Percentiles rank a stretch among this genome's conserved stretches.
These are phyloP conservation scores for Heliothis virescens DNA, from an alignment of 1,140 invertebrate species.

Conservation along the genomic window DNA sequence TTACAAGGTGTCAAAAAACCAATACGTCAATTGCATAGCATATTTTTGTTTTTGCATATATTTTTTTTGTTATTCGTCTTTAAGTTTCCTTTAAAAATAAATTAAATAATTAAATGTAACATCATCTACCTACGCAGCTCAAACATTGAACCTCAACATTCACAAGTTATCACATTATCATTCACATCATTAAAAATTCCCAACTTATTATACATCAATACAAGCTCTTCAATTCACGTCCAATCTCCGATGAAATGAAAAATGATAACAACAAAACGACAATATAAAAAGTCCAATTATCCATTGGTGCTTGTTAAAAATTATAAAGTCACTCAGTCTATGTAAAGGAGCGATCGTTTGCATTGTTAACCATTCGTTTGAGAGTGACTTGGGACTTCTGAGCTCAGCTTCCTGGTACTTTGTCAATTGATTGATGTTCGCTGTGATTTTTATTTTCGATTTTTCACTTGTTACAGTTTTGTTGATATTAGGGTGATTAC, in stretches of 20 bases:
- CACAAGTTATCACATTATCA: too few species aligned
- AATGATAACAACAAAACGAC: slow-evolving; percentile 9
- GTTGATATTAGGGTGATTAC: background rate
- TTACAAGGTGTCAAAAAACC: too few species aligned
- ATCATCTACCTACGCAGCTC: too few species aligned
- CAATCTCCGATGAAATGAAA: background rate
- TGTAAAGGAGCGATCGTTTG: slow-evolving; percentile 30
- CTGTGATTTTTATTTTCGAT: slow-evolving; percentile 35
- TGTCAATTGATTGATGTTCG: slow-evolving; percentile 38
- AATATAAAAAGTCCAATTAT: slow-evolving; percentile 19
- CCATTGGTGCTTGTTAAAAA: slow-evolving; percentile 40
- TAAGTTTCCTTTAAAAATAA: too few species aligned
- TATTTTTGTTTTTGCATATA: too few species aligned
- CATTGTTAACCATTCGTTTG: slow-evolving; percentile 35
- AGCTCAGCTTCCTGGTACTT: slow-evolving; percentile 18
- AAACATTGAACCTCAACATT: too few species aligned
- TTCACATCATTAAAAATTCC: too few species aligned
- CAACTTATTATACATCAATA: too few species aligned
- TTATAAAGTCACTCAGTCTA: slow-evolving; percentile 40
- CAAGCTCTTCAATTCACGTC: background rate
- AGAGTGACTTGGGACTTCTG: slow-evolving; percentile 36
- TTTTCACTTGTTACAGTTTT: background rate
- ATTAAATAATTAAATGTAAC: too few species aligned
- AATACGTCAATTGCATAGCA: too few species aligned
- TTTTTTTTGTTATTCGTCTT: too few species aligned